Percentiles rank a stretch among this genome's conserved stretches.
Evolutionary conservation across 2,113 vertebrate species (phyloP).

Genomic region (Clarias gariepinus): DNA sequence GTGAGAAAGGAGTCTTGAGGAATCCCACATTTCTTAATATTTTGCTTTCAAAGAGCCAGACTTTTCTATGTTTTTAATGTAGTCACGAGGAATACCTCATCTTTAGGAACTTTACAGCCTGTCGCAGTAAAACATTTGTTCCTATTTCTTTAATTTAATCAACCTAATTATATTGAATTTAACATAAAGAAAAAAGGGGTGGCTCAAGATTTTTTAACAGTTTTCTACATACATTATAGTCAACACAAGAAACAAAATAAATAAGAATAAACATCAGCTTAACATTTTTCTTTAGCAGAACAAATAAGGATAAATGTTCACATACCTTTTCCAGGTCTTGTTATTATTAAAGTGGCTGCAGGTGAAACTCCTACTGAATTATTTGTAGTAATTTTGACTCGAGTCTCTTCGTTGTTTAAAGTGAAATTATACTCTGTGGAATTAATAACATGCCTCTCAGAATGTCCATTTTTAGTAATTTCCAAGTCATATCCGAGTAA

Average conservation of each 20-base stretch:
- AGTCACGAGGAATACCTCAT: no score
- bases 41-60: no score
- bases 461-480: conserved; percentile 41
- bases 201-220: no score
- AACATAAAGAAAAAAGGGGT: no score
- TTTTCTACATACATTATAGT: background rate
- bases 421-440: conserved; percentile 42
- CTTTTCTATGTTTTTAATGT: no score
- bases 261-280: background rate
- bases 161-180: no score
- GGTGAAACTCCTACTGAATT: conserved; percentile 80
- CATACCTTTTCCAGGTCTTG: conserved; percentile 54
- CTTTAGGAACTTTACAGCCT: no score
- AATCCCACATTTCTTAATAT: no score
- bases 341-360: conserved; percentile 68
- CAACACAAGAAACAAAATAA: background rate
- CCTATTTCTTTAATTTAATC: no score
- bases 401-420: background rate
- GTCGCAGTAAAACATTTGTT: no score
- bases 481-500: conserved; percentile 77
- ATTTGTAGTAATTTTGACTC: conserved; percentile 67
- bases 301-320: background rate
- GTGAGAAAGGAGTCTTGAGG: no score
- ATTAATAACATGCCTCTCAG: conserved; percentile 48
- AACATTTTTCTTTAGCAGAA: background rate